These are phyloP conservation scores for Danaus melanippus DNA, from an alignment of 1,140 invertebrate genomes.

Conservation along the genomic window DNA sequence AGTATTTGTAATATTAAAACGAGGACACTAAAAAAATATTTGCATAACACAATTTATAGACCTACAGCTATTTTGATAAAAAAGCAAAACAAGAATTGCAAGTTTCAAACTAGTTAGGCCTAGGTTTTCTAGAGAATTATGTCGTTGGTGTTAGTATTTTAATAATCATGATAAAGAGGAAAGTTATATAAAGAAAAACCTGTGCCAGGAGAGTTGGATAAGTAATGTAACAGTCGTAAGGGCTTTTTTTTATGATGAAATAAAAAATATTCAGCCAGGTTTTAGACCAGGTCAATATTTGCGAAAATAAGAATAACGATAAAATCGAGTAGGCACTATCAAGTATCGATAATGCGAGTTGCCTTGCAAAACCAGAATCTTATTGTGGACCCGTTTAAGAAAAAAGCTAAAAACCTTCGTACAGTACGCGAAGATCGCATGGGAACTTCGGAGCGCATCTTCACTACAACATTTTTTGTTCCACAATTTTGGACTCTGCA, in stretches of 20 bases:
- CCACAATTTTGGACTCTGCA: slow-evolving; percentile 37
- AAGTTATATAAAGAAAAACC: no score
- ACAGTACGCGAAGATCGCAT: slow-evolving; percentile 55
- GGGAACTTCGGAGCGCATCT: slow-evolving; percentile 52
- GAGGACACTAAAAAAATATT: slow-evolving; percentile 10
- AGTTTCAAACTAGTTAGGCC: neutral
- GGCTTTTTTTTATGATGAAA: slow-evolving; percentile 4
- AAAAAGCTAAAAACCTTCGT: slow-evolving; percentile 50
- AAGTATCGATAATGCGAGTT: slow-evolving; percentile 53
- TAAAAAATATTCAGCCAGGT: neutral
- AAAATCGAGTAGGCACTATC: slow-evolving; percentile 42
- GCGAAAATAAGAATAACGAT: slow-evolving; percentile 29
- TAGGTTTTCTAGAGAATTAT: no score
- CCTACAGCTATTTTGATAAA: neutral
- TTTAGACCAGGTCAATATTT: slow-evolving; percentile 10
- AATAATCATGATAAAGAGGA: no score
- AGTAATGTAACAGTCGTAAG: neutral
- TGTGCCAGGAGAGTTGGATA: no score
- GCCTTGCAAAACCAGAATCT: slow-evolving; percentile 69
- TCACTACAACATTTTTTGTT: slow-evolving; percentile 36
- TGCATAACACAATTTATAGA: no score
- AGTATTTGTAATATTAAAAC: slow-evolving; percentile 15
- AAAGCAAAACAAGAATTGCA: slow-evolving; percentile 11
- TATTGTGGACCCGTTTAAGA: slow-evolving; percentile 65
- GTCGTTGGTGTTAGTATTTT: no score